Base-by-base conservation (phyloP, 2,888 invertebrate species). In the Xylocampa areola region DNA sequence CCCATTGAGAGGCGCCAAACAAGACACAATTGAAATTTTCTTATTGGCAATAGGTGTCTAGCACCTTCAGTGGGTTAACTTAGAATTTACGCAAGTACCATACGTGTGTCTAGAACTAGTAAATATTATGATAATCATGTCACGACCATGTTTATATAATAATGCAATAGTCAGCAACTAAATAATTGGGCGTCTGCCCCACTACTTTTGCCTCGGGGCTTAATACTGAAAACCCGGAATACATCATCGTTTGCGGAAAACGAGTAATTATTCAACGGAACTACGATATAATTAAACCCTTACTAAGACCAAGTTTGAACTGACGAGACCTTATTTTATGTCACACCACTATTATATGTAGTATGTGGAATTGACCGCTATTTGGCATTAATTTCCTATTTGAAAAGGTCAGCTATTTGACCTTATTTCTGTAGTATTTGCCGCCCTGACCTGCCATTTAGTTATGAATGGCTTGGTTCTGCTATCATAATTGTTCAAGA, bases 201-300 rank as follows among this genome's bases (percentile, higher is more conserved):
- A 13, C 36, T 27, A 27, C 4, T 8, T n/a, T 21, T 23, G 33
- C 39, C 39, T 14, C 32, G 29, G 39, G 39, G 14, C 36, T 36
- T 35, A 49, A 43, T 36, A 52, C 43, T 41, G 37, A 49, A 67
- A 48, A 49, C 37, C 48, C 37, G 36, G 36, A 27, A 30, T 36
- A 48, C 36, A 60, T 45, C 51, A 52, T 52, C 17, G 53, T 48
- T 27, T 43, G 36, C 65, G 70, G 70, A 58, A 51, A 71, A 69
- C 61, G 51, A 52, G 70, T 69, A 73, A 69, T 71, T 61, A 58
- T 37, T 50, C 44, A 55, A 16, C 70, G 65, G 70, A 65, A 61
- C 50, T 61, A n/a, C n/a, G n/a, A n/a, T n/a, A 43, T 65, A 73
- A 65, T 73, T 73, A 65, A 69, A 61, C 49, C 50, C 54, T 60